Evolutionary conservation across 2,888 invertebrate genomes (phyloP).

Genomic region (Globia sparganii): DNA sequence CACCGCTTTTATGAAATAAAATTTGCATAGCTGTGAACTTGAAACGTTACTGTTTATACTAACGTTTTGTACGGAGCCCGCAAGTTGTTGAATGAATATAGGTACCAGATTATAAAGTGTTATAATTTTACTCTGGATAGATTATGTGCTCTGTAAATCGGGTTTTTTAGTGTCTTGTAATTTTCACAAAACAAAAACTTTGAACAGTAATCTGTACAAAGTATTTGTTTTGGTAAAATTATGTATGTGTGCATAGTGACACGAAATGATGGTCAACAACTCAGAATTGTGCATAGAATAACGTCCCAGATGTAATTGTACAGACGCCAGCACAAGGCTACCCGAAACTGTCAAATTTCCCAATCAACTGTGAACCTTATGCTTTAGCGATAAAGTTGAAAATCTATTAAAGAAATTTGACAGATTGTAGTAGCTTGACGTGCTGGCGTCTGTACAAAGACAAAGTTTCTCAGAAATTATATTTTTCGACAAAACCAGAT

Average conservation of each 20-base stretch:
- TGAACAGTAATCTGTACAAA: not conserved
- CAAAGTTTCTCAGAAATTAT: not conserved
- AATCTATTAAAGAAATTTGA: too few relatives aligned
- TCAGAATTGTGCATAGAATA: not conserved
- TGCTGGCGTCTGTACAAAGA: too few relatives aligned
- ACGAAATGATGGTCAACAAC: not conserved
- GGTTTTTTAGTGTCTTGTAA: not conserved
- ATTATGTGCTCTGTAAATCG: conserved; percentile 5
- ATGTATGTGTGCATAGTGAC: not conserved
- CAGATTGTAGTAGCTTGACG: too few relatives aligned
- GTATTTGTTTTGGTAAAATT: not conserved
- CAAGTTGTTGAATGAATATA: conserved; percentile 21
- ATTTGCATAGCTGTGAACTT: conserved; percentile 67
- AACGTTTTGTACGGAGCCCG: conserved; percentile 25
- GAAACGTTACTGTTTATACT: conserved; percentile 38
- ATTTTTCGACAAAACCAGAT: not conserved
- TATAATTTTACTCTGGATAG: conserved; percentile 8
- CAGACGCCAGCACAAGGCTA: too few relatives aligned
- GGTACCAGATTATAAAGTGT: conserved; percentile 11
- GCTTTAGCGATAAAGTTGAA: too few relatives aligned
- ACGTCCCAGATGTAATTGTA: not conserved
- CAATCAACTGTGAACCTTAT: too few relatives aligned
- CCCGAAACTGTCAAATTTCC: too few relatives aligned
- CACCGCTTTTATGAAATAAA: conserved; percentile 69
- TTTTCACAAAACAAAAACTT: not conserved